These are phyloP conservation scores for silkworm (Bombyx mori) DNA, from an alignment of 1,140 invertebrate species.

Conservation along the genomic window DNA sequence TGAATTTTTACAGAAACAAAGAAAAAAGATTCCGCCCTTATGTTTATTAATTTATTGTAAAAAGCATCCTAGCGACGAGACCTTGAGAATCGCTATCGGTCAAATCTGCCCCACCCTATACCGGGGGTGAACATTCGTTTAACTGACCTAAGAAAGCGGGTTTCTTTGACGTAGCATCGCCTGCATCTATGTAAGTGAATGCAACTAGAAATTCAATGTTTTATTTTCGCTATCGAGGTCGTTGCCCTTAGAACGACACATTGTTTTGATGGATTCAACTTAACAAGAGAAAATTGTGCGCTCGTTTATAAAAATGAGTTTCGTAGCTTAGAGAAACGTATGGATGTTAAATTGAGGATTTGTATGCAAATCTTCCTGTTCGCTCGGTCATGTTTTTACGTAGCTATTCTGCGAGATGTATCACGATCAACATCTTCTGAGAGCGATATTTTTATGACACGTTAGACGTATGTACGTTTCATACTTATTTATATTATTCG, in stretches of 20 bases:
- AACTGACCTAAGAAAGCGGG: conserved; percentile 25
- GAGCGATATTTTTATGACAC: too few relatives aligned
- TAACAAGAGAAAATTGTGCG: conserved; percentile 6
- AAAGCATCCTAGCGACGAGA: conserved; percentile 11
- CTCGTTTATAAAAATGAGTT: conserved; percentile 6
- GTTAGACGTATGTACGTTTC: too few relatives aligned
- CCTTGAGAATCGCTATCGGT: conserved; percentile 27
- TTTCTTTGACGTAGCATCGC: conserved; percentile 23
- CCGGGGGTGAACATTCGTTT: conserved; percentile 36
- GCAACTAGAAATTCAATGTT: conserved; percentile 23
- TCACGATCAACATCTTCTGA: too few relatives aligned
- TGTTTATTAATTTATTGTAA: conserved; percentile 14
- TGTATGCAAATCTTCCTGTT: too few relatives aligned
- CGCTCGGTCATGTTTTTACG: too few relatives aligned
- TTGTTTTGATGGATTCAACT: conserved; percentile 7
- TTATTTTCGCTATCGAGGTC: conserved; percentile 21
- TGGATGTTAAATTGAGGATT: too few relatives aligned
- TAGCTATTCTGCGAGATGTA: too few relatives aligned
- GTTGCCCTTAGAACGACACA: conserved; percentile 9
- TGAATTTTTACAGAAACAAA: neutral
- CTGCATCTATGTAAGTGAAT: conserved; percentile 17
- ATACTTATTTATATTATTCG: too few relatives aligned
- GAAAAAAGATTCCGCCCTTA: conserved; percentile 4
- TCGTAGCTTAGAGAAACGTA: neutral
- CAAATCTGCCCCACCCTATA: conserved; percentile 35